Conservation (phyloP, 1,140 invertebrate genomes). For the Akabosia matsudoensis region DNA sequence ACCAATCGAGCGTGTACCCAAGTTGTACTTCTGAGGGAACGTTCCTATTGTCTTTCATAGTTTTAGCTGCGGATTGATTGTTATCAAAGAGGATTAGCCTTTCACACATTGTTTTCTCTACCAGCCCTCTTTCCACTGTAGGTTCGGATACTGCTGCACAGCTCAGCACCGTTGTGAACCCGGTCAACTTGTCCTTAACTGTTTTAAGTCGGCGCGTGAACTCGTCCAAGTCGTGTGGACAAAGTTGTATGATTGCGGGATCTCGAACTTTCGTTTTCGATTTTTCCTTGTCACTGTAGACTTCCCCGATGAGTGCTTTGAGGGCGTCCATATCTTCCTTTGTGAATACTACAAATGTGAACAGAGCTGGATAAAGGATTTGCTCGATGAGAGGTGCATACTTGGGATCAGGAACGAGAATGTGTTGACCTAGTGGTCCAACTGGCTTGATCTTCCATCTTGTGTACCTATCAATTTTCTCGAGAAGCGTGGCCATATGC, state of each 20-base stretch:
- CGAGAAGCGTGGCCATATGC: not conserved
- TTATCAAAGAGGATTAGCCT: not conserved
- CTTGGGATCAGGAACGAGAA: not conserved
- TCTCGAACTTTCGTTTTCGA: not conserved
- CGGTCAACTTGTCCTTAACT: not conserved
- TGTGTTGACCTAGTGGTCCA: not conserved
- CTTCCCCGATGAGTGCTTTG: not conserved
- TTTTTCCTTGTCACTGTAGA: not conserved
- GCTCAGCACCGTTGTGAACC: not conserved
- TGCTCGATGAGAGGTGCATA: not conserved
- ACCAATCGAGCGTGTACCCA: not conserved
- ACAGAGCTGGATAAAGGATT: not conserved
- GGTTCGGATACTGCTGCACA: not conserved
- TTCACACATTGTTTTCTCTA: not conserved
- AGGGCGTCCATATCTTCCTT: not conserved
- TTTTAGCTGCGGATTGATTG: not conserved
- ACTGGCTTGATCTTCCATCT: not conserved
- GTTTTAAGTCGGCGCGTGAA: not conserved
- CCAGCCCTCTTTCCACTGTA: not conserved
- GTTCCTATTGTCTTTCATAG: not conserved
- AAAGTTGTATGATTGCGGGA: not conserved
- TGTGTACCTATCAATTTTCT: not conserved
- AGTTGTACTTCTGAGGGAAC: not conserved
- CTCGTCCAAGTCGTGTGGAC: not conserved
- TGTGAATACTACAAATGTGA: not conserved